Percentiles rank a stretch among this genome's conserved stretches.
Conservation (phyloP, 2,888 invertebrate genomes). For the Erpobdella octoculata region DNA sequence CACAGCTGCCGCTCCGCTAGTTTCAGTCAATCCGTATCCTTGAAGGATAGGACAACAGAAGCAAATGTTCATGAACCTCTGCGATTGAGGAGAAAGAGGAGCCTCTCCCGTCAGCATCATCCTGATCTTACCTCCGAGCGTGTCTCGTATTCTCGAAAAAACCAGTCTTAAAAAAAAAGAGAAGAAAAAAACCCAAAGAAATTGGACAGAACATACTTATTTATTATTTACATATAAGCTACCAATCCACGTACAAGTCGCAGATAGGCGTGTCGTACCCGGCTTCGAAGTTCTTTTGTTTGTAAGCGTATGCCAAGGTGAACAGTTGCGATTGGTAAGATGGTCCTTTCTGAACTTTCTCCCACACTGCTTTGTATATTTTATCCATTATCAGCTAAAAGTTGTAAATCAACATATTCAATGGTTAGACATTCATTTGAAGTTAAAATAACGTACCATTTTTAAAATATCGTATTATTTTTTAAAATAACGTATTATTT, state of each 20-base stretch:
- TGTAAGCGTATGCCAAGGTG: conserved; percentile 88
- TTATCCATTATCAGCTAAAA: conserved; percentile 84
- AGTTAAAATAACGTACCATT: too few species aligned
- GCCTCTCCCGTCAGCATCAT: conserved; percentile 88
- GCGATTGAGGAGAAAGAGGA: conserved; percentile 87
- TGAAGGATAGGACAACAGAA: conserved; percentile 81
- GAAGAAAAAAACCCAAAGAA: not conserved
- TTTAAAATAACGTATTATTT: too few species aligned
- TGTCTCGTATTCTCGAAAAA: conserved; percentile 61
- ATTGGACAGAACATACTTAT: not conserved
- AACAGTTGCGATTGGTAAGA: conserved; percentile 74
- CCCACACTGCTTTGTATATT: conserved; percentile 90
- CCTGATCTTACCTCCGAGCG: conserved; percentile 76
- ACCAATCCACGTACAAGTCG: conserved; percentile 52
- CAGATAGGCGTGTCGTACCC: conserved; percentile 55
- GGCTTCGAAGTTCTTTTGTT: conserved; percentile 70
- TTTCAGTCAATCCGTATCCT: conserved; percentile 95
- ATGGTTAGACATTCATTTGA: too few species aligned
- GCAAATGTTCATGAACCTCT: conserved; percentile 82
- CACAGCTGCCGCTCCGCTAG: conserved; percentile 75
- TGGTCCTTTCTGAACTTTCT: conserved; percentile 74
- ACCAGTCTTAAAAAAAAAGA: conserved; percentile 54
- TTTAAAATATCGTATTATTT: too few species aligned
- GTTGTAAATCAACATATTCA: too few species aligned
- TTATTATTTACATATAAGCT: too few species aligned